These are phyloP conservation scores for Sebastes fasciatus DNA, from an alignment of 2,113 vertebrate genomes.

Conservation along the genomic window DNA sequence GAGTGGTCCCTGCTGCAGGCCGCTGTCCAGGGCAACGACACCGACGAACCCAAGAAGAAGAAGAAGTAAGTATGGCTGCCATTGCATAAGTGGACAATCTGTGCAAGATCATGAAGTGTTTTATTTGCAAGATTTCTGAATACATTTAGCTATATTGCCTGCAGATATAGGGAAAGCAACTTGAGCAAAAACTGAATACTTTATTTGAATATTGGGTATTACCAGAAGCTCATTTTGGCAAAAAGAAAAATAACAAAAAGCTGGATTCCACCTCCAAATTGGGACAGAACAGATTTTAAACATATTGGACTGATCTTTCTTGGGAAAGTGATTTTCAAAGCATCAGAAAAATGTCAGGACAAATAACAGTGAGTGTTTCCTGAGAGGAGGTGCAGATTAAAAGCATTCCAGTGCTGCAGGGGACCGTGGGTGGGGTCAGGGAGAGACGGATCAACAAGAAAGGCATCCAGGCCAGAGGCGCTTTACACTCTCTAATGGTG, in stretches of 20 bases:
- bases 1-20: conserved; percentile 76
- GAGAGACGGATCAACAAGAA: not conserved
- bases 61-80: conserved; percentile 52
- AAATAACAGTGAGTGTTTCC: not conserved
- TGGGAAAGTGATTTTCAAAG: not conserved
- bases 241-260: not conserved
- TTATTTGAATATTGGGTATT: not conserved
- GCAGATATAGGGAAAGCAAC: no score
- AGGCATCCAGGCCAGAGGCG: not conserved
- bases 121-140: not conserved
- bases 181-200: not conserved
- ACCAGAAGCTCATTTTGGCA: not conserved
- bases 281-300: not conserved
- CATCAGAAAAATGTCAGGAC: conserved; percentile 1
- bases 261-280: not conserved
- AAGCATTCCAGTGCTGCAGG: conserved; percentile 45
- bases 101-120: not conserved
- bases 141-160: no score
- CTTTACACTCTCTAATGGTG: not conserved
- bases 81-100: not conserved
- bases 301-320: not conserved
- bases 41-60: conserved; percentile 50
- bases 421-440: not conserved
- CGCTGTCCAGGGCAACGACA: conserved; percentile 67
- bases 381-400: conserved; percentile 18